Evolutionary conservation across 2,113 vertebrate genomes (phyloP).

Genomic region (Nothobranchius furzeri): DNA sequence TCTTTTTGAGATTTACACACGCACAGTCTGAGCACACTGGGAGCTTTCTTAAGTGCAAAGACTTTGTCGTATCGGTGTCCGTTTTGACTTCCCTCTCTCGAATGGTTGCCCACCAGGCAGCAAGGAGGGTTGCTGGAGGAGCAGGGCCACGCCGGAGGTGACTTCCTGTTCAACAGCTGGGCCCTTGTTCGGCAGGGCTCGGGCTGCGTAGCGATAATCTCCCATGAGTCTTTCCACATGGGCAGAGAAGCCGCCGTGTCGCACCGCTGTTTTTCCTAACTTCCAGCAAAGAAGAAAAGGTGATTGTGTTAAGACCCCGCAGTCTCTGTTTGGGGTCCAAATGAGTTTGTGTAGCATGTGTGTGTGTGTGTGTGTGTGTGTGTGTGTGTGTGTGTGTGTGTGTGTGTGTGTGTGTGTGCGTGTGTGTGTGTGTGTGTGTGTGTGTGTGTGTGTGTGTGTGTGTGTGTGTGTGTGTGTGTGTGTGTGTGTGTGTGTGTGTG

Average conservation of each 20-base stretch:
- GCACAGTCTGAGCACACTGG: constrained; percentile 57
- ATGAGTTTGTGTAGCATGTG: constrained; percentile 62
- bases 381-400: constrained; percentile 19
- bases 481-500: constrained; percentile 27
- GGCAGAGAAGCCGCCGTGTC: constrained; percentile 67
- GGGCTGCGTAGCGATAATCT: constrained; percentile 69
- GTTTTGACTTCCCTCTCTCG: constrained; percentile 62
- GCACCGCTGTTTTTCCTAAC: constrained; percentile 73
- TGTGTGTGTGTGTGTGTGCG: constrained; percentile 7
- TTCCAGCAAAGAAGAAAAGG: constrained; percentile 77
- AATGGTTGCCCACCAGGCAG: constrained; percentile 28
- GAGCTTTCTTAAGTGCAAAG: constrained; percentile 62
- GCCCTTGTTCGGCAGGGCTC: constrained; percentile 63
- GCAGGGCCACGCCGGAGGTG: constrained; percentile 62
- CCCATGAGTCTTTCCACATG: constrained; percentile 76
- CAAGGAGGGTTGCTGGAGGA: constrained; percentile 55
- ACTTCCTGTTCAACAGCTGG: constrained; percentile 80
- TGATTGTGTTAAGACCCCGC: constrained; percentile 71
- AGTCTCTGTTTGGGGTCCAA: constrained; percentile 55
- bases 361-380: constrained; percentile 19
- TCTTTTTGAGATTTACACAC: constrained; percentile 32
- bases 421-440: constrained; percentile 19
- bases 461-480: constrained; percentile 26
- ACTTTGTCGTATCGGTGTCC: constrained; percentile 68
- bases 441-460: constrained; percentile 19